Percentiles rank a stretch among this genome's conserved stretches.
Conservation (phyloP, 2,888 invertebrate species). For the Pilophorus perplexus region DNA sequence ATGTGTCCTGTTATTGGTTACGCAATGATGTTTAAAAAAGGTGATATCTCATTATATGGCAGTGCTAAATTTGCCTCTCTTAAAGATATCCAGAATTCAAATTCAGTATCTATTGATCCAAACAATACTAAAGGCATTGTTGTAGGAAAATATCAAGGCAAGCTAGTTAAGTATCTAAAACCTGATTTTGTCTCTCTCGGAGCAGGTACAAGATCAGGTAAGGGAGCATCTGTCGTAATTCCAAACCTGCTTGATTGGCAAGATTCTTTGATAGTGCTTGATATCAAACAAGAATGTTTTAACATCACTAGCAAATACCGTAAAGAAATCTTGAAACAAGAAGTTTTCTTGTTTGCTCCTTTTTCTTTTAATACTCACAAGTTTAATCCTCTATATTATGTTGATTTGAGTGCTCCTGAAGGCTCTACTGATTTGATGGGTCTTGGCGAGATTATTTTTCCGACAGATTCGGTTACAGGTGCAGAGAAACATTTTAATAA, state of each 20-base stretch:
- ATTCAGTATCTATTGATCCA: neutral
- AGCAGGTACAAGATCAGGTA: neutral
- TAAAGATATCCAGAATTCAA: neutral
- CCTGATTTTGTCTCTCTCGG: neutral
- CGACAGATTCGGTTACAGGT: neutral
- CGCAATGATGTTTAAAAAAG: neutral
- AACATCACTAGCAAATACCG: neutral
- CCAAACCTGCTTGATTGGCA: neutral
- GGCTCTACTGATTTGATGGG: neutral
- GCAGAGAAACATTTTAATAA: neutral
- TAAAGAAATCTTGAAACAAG: neutral
- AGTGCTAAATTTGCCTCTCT: neutral
- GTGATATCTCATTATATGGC: neutral
- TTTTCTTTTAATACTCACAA: neutral
- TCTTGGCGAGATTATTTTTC: neutral
- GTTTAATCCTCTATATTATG: neutral
- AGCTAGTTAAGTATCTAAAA: neutral
- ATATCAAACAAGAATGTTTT: neutral
- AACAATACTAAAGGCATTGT: neutral
- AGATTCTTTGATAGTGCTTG: neutral
- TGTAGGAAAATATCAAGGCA: neutral
- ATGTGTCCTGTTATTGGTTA: neutral
- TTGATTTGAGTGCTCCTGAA: neutral
- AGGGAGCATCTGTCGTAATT: neutral
- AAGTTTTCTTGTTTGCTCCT: neutral